Percentiles rank a stretch among this genome's conserved stretches.
These are phyloP conservation scores for Cosmia pyralina DNA, from an alignment of 2,888 invertebrate species.

Conservation along the genomic window DNA sequence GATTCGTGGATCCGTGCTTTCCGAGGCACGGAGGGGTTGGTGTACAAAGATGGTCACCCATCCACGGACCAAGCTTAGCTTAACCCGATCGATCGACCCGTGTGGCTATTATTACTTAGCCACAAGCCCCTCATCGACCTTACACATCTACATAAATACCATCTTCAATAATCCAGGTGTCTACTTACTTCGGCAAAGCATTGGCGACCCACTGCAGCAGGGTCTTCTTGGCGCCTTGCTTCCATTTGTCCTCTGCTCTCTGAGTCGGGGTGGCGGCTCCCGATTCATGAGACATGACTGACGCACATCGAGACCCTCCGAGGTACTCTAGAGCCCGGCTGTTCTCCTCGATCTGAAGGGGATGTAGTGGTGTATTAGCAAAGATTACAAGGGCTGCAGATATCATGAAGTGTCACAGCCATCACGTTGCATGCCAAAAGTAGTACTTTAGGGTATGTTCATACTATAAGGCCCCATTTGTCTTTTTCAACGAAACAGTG, in stretches of 20 bases:
- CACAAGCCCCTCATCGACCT: not conserved
- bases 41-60: too few species aligned
- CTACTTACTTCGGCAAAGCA: slow-evolving; percentile 92
- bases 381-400: not conserved
- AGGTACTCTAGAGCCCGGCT: slow-evolving; percentile 96
- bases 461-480: not conserved
- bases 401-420: not conserved
- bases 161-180: not conserved
- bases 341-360: slow-evolving; percentile 97
- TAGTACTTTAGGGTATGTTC: not conserved
- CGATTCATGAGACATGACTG: slow-evolving; percentile 95
- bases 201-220: slow-evolving; percentile 98
- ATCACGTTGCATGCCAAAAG: not conserved
- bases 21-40: too few species aligned
- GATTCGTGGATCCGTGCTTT: too few species aligned
- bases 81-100: too few species aligned
- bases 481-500: not conserved
- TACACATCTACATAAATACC: not conserved
- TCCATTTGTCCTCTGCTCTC: slow-evolving; percentile 92
- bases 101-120: too few species aligned
- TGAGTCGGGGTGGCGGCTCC: slow-evolving; percentile 92
- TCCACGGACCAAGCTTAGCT: too few species aligned
- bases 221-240: slow-evolving; percentile 97
- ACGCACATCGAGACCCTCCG: slow-evolving; percentile 94
- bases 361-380: not conserved